These are phyloP conservation scores for Acipenser ruthenus DNA, from an alignment of 2,797 vertebrate genomes.

Conservation along the genomic window DNA sequence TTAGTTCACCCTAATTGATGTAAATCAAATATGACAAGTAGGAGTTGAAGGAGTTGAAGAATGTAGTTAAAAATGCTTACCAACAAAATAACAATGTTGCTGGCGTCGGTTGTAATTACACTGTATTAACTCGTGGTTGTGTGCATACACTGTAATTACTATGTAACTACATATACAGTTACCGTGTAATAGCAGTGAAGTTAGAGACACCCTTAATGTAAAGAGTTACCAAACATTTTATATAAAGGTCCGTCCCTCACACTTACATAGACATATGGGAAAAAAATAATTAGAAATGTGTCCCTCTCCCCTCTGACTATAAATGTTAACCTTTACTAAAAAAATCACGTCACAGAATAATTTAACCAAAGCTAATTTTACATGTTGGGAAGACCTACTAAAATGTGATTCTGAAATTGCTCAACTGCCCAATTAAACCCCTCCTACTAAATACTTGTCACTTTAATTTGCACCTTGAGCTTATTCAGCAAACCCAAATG, in stretches of 20 bases:
- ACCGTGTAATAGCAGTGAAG: no score
- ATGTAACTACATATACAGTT: no score
- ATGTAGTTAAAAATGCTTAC: no score
- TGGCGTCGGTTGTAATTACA: no score
- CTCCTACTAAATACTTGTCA: constrained; percentile 56
- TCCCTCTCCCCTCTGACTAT: neutral
- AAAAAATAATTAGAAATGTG: neutral
- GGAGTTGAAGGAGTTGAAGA: constrained; percentile 40
- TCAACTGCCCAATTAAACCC: constrained; percentile 58
- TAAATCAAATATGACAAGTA: constrained; percentile 87
- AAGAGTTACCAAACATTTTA: no score
- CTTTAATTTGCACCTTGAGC: constrained; percentile 72
- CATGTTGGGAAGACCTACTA: constrained; percentile 60
- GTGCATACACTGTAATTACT: no score
- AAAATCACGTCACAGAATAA: neutral
- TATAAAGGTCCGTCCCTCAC: no score
- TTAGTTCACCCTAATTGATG: constrained; percentile 72
- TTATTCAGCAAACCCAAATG: constrained; percentile 98
- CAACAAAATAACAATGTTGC: no score
- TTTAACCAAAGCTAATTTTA: constrained; percentile 1
- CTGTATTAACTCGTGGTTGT: no score
- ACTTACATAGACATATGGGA: no score
- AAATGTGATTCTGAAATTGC: constrained; percentile 51
- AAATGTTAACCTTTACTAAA: neutral
- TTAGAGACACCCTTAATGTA: no score